A percentile compares a stretch with the other conserved stretches of the same genome.
These are phyloP conservation scores for Thamnophis elegans DNA, from an alignment of 2,797 vertebrate species.

Conservation along the genomic window DNA sequence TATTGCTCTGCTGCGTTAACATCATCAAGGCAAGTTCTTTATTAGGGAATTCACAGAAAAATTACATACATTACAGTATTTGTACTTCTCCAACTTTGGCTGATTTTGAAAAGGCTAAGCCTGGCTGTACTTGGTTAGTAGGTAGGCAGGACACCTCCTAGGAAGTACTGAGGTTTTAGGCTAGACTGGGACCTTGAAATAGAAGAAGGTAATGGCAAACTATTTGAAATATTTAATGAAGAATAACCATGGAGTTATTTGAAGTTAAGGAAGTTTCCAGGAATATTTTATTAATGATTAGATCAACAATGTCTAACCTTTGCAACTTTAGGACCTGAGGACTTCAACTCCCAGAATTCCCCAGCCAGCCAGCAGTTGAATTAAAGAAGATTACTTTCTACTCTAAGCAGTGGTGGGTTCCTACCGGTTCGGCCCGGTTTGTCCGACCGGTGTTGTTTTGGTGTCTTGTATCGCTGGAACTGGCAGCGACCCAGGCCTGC, in stretches of 20 bases:
- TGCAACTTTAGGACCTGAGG: background rate
- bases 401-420: too few species aligned
- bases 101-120: background rate
- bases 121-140: background rate
- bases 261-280: background rate
- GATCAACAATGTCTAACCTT: background rate
- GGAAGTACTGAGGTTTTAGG: background rate
- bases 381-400: too few species aligned
- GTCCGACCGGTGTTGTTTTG: too few species aligned
- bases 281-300: background rate
- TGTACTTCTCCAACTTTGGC: background rate
- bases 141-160: background rate
- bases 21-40: background rate
- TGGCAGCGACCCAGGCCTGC: too few species aligned
- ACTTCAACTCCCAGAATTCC: background rate
- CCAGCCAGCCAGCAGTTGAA: too few species aligned
- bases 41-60: background rate
- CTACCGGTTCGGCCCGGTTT: too few species aligned
- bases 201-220: background rate
- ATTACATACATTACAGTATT: background rate
- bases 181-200: background rate
- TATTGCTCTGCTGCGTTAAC: background rate
- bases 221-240: background rate
- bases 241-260: background rate
- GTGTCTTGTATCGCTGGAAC: too few species aligned